Conservation (phyloP, 1,140 invertebrate species). For the Cyclargus thomasi region DNA sequence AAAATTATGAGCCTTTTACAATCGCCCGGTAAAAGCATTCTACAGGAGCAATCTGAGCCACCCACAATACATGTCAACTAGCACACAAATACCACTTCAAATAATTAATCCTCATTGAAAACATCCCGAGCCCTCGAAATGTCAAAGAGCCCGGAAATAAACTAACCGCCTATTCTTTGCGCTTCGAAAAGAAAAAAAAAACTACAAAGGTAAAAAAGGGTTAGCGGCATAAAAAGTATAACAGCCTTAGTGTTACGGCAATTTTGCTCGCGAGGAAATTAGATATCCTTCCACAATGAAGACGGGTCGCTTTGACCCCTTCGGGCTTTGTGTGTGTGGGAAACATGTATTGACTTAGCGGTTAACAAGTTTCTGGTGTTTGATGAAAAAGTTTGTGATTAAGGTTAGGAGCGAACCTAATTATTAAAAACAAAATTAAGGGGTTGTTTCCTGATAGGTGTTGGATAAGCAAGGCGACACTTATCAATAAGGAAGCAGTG, state of each 20-base stretch:
- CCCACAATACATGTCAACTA: slow-evolving; percentile 57
- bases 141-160: slow-evolving; percentile 69
- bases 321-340: slow-evolving; percentile 55
- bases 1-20: neutral
- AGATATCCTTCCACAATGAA: slow-evolving; percentile 68
- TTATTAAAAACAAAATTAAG: too few species aligned
- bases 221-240: slow-evolving; percentile 50
- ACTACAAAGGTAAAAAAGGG: slow-evolving; percentile 58
- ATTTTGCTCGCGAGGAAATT: slow-evolving; percentile 73
- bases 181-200: slow-evolving; percentile 55
- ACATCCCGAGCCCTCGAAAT: slow-evolving; percentile 54
- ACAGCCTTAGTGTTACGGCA: slow-evolving; percentile 64
- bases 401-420: neutral
- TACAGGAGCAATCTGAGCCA: slow-evolving; percentile 31
- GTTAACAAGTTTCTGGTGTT: slow-evolving; percentile 15
- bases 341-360: slow-evolving; percentile 47
- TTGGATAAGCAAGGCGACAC: too few species aligned
- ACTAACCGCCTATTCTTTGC: slow-evolving; percentile 73
- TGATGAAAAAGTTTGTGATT: neutral
- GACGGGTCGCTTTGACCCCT: slow-evolving; percentile 49
- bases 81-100: slow-evolving; percentile 59
- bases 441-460: too few species aligned
- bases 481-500: too few species aligned
- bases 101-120: slow-evolving; percentile 70
- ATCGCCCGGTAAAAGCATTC: slow-evolving; percentile 18